Evolutionary conservation across 64 coral and sea anemone genomes (phyloP).

Genomic region (Catalaphyllia jardinei): DNA sequence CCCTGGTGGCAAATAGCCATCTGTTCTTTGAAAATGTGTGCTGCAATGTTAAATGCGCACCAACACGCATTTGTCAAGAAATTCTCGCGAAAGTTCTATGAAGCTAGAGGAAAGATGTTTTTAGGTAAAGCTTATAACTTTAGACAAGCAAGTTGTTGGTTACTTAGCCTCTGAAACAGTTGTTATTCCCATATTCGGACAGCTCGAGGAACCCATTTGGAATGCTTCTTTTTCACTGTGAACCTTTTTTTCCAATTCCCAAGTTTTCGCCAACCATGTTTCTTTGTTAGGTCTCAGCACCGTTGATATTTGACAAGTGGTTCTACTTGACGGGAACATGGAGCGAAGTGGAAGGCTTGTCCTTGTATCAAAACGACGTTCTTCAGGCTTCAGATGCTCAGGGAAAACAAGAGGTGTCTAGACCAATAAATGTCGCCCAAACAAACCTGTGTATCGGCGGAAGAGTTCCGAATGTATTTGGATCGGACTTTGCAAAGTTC

Average conservation of each 20-base stretch:
- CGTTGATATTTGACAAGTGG: slow-evolving; percentile 36
- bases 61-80: too few species aligned
- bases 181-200: too few species aligned
- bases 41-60: too few species aligned
- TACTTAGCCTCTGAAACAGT: too few species aligned
- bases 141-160: too few species aligned
- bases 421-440: slow-evolving; percentile 47
- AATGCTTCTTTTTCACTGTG: too few species aligned
- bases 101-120: too few species aligned
- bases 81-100: too few species aligned
- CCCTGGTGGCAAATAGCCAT: too few species aligned
- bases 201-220: too few species aligned
- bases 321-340: slow-evolving; percentile 71
- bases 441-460: slow-evolving; percentile 81
- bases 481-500: slow-evolving; percentile 74
- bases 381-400: slow-evolving; percentile 29
- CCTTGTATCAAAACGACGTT: slow-evolving; percentile 61
- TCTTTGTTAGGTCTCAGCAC: slow-evolving; percentile 43
- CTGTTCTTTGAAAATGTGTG: too few species aligned
- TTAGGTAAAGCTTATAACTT: too few species aligned
- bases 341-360: slow-evolving; percentile 72
- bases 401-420: slow-evolving; percentile 29
- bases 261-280: background rate
- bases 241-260: background rate
- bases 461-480: slow-evolving; percentile 65